Percentiles rank a stretch among this genome's conserved stretches.
Conservation (phyloP, 2,888 invertebrate species). For the Drosophila anomelani region DNA sequence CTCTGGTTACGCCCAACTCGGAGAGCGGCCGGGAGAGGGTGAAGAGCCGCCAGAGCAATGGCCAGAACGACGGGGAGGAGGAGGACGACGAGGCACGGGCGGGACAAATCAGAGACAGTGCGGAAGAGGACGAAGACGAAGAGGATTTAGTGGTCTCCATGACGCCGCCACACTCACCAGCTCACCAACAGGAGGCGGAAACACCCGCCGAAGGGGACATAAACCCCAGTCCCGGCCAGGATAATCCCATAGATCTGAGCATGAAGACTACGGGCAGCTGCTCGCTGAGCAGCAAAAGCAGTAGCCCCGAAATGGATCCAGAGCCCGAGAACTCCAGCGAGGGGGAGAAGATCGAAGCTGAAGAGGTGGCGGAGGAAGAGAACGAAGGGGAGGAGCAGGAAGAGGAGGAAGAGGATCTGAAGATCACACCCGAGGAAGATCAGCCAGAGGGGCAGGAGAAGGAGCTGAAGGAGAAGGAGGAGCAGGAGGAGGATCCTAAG, state of each 20-base stretch:
- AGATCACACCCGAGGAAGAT: conserved; percentile 34
- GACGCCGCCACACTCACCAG: conserved; percentile 86
- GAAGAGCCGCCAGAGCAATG: conserved; percentile 74
- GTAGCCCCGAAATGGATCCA: conserved; percentile 59
- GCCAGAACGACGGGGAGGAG: conserved; percentile 61
- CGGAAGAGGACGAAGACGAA: conserved; percentile 82
- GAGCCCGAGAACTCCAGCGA: conserved; percentile 68
- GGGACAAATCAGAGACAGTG: conserved; percentile 40
- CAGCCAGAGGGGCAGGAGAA: neutral
- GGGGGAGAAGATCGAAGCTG: conserved; percentile 32
- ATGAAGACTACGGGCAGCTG: conserved; percentile 88
- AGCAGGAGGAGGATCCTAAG: conserved; percentile 30
- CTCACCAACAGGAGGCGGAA: conserved; percentile 76
- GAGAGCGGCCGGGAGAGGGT: conserved; percentile 82
- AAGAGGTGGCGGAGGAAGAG: neutral
- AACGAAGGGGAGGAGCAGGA: conserved; percentile 2
- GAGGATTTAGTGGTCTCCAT: conserved; percentile 86
- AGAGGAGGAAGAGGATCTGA: conserved; percentile 31
- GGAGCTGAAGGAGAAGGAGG: neutral
- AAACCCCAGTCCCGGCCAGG: conserved; percentile 85
- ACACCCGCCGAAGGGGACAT: conserved; percentile 68
- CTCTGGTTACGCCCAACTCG: conserved; percentile 83
- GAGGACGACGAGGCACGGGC: conserved; percentile 47
- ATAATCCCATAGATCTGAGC: conserved; percentile 92
- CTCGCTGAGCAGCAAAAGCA: conserved; percentile 75